These are phyloP conservation scores for Hyposmocoma kahamanoa DNA, from an alignment of 1,140 invertebrate species.

Conservation along the genomic window DNA sequence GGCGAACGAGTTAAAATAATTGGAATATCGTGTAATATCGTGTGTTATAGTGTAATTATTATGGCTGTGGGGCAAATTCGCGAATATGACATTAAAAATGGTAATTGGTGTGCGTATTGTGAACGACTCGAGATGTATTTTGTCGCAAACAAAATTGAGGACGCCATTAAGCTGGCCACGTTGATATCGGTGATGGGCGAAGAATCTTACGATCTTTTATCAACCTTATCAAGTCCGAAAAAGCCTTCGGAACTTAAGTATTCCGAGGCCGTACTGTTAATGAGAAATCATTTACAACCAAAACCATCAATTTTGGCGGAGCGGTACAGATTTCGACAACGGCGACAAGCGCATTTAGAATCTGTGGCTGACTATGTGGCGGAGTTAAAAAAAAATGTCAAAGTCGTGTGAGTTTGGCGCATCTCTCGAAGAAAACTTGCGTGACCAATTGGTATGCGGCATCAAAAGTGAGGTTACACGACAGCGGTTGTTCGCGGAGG, in stretches of 20 bases:
- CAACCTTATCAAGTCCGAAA: slow-evolving; percentile 5
- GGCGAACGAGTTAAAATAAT: no score
- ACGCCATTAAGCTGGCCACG: neutral
- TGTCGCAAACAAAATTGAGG: neutral
- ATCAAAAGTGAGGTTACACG: slow-evolving; percentile 5
- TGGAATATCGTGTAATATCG: no score
- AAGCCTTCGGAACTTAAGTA: neutral
- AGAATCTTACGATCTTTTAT: slow-evolving; percentile 2
- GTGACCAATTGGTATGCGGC: slow-evolving; percentile 10
- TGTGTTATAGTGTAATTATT: no score
- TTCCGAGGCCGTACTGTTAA: neutral
- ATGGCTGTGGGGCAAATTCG: neutral
- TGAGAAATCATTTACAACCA: slow-evolving; percentile 5
- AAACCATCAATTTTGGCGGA: slow-evolving; percentile 6
- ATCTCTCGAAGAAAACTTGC: slow-evolving; percentile 6
- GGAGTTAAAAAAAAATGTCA: slow-evolving; percentile 7
- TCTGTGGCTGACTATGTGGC: neutral
- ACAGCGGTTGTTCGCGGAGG: slow-evolving; percentile 5
- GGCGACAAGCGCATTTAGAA: slow-evolving; percentile 4
- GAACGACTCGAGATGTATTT: neutral
- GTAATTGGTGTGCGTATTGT: slow-evolving; percentile 3
- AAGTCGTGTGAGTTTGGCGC: slow-evolving; percentile 4
- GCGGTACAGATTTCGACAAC: slow-evolving; percentile 6
- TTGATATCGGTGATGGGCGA: slow-evolving; percentile 6
- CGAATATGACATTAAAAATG: neutral